phyloP scores from a whole-genome alignment of 1,140 invertebrate species.

The Cotesia glomerata region DNA sequence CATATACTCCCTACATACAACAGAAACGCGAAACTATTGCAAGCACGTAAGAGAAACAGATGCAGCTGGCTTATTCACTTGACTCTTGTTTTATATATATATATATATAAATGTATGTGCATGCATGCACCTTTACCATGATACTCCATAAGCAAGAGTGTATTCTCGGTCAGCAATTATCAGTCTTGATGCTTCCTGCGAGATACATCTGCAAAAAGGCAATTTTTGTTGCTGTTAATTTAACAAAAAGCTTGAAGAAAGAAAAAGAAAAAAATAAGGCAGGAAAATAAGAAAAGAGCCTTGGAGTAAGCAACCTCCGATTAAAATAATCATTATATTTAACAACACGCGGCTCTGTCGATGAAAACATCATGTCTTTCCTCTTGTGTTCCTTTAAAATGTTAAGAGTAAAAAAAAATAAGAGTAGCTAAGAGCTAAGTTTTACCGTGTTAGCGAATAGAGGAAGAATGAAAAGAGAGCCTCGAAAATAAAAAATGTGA shows the following conservation, averaged over 20 bases:
- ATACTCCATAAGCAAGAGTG: too few species aligned
- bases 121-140: too few species aligned
- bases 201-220: background rate
- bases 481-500: background rate
- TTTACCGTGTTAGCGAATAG: background rate
- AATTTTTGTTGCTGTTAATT: too few species aligned
- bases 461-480: background rate
- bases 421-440: background rate
- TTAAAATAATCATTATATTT: constrained; percentile 37
- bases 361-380: constrained; percentile 37
- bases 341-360: constrained; percentile 29
- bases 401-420: background rate
- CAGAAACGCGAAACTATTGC: background rate
- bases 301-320: constrained; percentile 22
- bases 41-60: constrained; percentile 17
- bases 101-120: background rate
- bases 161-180: constrained; percentile 20
- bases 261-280: background rate
- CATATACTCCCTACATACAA: too few species aligned
- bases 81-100: too few species aligned
- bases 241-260: background rate
- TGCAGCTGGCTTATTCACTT: constrained; percentile 16
- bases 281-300: constrained; percentile 2
- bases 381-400: background rate
- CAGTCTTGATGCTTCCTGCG: constrained; percentile 5